Percentiles rank a stretch among this genome's conserved stretches.
phyloP scores from a whole-genome alignment of 2,113 vertebrate genomes.

The Oreocharis arfaki region DNA sequence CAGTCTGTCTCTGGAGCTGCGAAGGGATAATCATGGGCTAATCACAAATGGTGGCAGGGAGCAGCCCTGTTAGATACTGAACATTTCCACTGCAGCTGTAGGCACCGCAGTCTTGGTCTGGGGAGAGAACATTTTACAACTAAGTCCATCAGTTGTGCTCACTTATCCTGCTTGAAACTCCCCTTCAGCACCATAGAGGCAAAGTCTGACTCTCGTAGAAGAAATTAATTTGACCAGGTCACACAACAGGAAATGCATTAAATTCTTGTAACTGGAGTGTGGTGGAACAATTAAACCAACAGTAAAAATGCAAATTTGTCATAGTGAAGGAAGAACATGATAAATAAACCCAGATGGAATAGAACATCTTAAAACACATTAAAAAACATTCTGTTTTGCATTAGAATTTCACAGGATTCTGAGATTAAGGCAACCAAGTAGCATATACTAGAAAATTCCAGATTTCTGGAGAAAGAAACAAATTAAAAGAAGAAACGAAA shows the following conservation, averaged over 20 bases:
- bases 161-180: not conserved
- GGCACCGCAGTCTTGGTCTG: fast-evolving
- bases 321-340: not conserved
- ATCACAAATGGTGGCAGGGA: not conserved
- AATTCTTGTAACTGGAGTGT: not conserved
- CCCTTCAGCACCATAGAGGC: not conserved
- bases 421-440: not conserved
- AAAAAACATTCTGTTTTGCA: too few species aligned
- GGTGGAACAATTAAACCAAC: not conserved
- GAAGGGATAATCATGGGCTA: not conserved
- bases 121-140: not conserved
- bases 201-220: not conserved
- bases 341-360: not conserved
- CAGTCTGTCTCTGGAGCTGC: not conserved
- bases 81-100: not conserved
- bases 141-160: not conserved
- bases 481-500: too few species aligned
- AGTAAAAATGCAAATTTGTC: not conserved
- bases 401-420: not conserved
- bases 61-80: not conserved
- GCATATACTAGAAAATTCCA: not conserved
- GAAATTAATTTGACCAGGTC: not conserved
- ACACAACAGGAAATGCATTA: not conserved
- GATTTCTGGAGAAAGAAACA: not conserved
- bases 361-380: not conserved